Conservation (phyloP, 2,113 vertebrate genomes). For the Hassar affinis region DNA sequence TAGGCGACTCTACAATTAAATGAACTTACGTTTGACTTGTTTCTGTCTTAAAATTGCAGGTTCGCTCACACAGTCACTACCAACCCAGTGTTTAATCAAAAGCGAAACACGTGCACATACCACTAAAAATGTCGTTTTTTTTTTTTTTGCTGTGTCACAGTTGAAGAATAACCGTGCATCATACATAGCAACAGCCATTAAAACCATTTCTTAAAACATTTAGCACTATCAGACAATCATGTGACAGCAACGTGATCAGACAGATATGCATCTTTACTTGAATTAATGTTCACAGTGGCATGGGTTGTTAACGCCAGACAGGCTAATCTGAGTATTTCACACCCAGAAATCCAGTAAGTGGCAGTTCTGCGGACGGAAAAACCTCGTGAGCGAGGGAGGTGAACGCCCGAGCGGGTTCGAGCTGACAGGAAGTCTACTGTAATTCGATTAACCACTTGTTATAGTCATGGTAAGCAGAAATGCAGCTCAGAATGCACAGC, state of each 20-base stretch:
- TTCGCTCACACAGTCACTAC: not conserved
- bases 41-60: conserved; percentile 31
- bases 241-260: not conserved
- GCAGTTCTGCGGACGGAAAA: not conserved
- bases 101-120: not conserved
- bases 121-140: not conserved
- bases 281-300: not conserved
- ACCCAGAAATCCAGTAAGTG: not conserved
- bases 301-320: too few relatives aligned
- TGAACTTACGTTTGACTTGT: not conserved
- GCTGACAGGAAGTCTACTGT: not conserved
- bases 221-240: not conserved
- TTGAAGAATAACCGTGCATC: not conserved
- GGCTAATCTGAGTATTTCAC: not conserved
- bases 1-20: conserved; percentile 29
- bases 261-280: too few relatives aligned
- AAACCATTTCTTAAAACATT: not conserved
- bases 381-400: not conserved
- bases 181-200: not conserved
- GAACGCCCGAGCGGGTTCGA: not conserved
- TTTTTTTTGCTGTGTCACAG: not conserved
- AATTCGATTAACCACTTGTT: not conserved
- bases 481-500: not conserved
- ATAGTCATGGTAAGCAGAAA: not conserved
- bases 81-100: conserved; percentile 14